Percentiles rank a stretch among this genome's conserved stretches.
Conservation (phyloP, 2,888 invertebrate genomes). For the Liposcelis brunnea region DNA sequence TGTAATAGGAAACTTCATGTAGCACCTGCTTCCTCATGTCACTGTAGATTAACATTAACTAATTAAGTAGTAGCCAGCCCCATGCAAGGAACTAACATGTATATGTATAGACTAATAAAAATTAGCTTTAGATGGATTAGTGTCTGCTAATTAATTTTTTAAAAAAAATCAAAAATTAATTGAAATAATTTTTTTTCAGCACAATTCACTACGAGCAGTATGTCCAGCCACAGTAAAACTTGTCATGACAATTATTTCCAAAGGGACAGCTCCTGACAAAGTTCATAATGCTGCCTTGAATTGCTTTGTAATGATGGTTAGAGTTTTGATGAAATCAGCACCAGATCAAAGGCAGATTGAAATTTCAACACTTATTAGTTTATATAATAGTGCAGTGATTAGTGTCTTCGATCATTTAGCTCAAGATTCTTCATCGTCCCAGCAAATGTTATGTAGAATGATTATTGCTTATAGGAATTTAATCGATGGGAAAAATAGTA, state of each 20-base stretch:
- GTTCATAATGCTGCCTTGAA: slow-evolving; percentile 31
- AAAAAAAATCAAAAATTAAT: too few species aligned
- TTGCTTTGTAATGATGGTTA: slow-evolving; percentile 36
- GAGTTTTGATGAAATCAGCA: slow-evolving; percentile 35
- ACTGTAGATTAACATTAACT: neutral
- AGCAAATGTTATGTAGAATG: slow-evolving; percentile 21
- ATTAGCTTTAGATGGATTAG: too few species aligned
- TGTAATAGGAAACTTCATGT: slow-evolving; percentile 10
- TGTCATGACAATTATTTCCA: slow-evolving; percentile 32
- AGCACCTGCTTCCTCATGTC: neutral
- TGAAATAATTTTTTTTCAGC: slow-evolving; percentile 26
- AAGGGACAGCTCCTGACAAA: slow-evolving; percentile 25
- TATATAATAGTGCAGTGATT: slow-evolving; percentile 18
- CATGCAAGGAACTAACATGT: too few species aligned
- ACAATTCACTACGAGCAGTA: slow-evolving; percentile 40
- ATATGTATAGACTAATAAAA: too few species aligned
- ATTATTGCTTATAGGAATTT: slow-evolving; percentile 25
- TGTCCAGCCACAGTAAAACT: slow-evolving; percentile 42
- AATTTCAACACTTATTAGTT: slow-evolving; percentile 28
- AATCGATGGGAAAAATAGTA: slow-evolving; percentile 20
- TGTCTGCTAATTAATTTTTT: too few species aligned
- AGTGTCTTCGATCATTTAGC: slow-evolving; percentile 7
- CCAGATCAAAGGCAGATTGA: slow-evolving; percentile 43
- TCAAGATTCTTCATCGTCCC: slow-evolving; percentile 11
- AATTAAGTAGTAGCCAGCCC: neutral